These are phyloP conservation scores for Mixornis gularis DNA, from an alignment of 2,113 vertebrate species.

Conservation along the genomic window DNA sequence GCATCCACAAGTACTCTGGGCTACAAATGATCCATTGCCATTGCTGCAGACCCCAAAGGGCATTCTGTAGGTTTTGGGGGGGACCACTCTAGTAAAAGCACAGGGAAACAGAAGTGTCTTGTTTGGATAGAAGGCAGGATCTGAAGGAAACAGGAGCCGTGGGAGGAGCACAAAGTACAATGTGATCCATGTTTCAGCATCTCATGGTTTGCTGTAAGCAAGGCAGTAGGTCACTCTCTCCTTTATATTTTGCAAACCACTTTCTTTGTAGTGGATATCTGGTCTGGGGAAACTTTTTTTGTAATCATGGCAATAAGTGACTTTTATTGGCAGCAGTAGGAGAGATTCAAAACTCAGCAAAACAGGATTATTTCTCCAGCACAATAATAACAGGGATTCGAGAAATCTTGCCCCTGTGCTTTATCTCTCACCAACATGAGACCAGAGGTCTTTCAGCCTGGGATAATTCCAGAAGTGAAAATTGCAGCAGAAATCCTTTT, in stretches of 20 bases:
- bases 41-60: background rate
- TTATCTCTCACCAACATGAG: slow-evolving; percentile 25
- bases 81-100: background rate
- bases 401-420: slow-evolving; percentile 1
- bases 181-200: background rate
- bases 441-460: background rate
- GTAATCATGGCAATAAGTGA: background rate
- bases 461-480: slow-evolving; percentile 35
- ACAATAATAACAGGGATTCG: slow-evolving; percentile 2
- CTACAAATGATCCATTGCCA: background rate
- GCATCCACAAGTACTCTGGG: background rate
- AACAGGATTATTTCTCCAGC: slow-evolving; percentile 2
- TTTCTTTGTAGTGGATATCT: background rate
- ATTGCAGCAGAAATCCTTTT: slow-evolving; percentile 22
- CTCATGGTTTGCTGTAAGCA: background rate
- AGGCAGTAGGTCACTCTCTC: background rate
- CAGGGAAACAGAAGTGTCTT: background rate
- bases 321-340: background rate
- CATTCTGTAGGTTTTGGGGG: background rate
- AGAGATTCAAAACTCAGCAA: slow-evolving; percentile 8
- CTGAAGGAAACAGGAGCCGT: background rate
- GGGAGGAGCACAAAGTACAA: background rate
- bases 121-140: background rate
- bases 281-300: background rate
- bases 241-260: background rate